Conservation (phyloP, 2,113 vertebrate species). For the Erythrocebus patas region DNA sequence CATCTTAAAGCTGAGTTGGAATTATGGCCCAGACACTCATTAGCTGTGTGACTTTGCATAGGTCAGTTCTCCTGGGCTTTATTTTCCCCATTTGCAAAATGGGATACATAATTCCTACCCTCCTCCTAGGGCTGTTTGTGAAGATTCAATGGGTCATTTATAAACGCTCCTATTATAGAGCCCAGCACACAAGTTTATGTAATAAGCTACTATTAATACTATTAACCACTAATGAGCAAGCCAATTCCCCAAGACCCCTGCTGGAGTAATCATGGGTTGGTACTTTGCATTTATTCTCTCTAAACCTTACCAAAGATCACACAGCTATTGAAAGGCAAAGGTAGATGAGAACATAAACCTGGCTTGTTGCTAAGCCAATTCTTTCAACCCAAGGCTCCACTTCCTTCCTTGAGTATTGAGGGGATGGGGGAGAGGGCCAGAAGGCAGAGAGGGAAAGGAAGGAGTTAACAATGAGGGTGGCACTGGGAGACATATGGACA, state of each 20-base stretch:
- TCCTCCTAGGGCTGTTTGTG: background rate
- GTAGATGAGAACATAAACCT: background rate
- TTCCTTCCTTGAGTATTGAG: background rate
- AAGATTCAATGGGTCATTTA: background rate
- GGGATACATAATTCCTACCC: background rate
- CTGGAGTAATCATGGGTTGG: background rate
- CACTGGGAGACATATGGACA: background rate
- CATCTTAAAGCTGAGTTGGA: slow-evolving; percentile 7
- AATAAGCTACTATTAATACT: background rate
- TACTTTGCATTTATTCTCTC: background rate
- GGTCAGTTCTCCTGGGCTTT: background rate
- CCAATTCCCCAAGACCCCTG: background rate
- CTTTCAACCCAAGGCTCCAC: background rate
- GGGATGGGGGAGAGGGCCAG: background rate
- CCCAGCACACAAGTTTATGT: background rate
- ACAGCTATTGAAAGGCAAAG: slow-evolving; percentile 13
- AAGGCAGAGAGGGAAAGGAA: background rate
- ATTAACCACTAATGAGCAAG: background rate
- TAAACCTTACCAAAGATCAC: slow-evolving; percentile 47
- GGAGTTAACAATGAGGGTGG: background rate
- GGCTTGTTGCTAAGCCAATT: background rate
- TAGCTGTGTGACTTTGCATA: background rate
- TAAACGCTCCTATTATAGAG: background rate
- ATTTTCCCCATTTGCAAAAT: background rate
- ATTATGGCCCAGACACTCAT: background rate